A percentile compares a stretch with the other conserved stretches of the same genome.
Conservation (phyloP, 2,888 invertebrate species). For the Dryomyza anilis region DNA sequence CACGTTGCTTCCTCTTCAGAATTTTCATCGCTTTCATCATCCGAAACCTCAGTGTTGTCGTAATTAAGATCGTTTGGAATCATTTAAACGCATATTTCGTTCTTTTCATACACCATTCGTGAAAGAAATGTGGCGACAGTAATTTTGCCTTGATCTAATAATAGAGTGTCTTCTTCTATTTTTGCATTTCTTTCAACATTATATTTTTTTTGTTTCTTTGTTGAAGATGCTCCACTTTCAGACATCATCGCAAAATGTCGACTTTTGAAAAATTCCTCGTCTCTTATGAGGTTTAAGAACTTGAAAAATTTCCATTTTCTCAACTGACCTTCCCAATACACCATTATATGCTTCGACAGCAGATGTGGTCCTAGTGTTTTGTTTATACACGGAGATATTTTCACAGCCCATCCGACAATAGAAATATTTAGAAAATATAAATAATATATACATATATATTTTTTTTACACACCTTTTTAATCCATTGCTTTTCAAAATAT, state of each 20-base stretch:
- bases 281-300: conserved; percentile 18
- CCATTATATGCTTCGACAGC: no score
- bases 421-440: no score
- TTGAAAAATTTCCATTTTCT: conserved; percentile 29
- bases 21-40: background rate
- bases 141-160: conserved; percentile 19
- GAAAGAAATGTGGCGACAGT: conserved; percentile 18
- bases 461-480: no score
- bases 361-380: conserved; percentile 18
- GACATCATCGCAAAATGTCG: conserved; percentile 18
- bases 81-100: conserved; percentile 16
- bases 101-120: conserved; percentile 22
- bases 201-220: conserved; percentile 13
- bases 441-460: no score
- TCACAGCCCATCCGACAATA: conserved; percentile 19
- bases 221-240: conserved; percentile 26
- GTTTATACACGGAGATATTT: conserved; percentile 23
- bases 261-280: conserved; percentile 31
- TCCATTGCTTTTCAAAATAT: no score
- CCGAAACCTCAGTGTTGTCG: conserved; percentile 4
- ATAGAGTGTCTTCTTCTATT: conserved; percentile 4
- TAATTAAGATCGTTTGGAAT: conserved; percentile 3
- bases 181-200: background rate
- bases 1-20: background rate
- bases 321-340: conserved; percentile 1